phyloP scores from a whole-genome alignment of 2,113 vertebrate species.

The Grus americana region DNA sequence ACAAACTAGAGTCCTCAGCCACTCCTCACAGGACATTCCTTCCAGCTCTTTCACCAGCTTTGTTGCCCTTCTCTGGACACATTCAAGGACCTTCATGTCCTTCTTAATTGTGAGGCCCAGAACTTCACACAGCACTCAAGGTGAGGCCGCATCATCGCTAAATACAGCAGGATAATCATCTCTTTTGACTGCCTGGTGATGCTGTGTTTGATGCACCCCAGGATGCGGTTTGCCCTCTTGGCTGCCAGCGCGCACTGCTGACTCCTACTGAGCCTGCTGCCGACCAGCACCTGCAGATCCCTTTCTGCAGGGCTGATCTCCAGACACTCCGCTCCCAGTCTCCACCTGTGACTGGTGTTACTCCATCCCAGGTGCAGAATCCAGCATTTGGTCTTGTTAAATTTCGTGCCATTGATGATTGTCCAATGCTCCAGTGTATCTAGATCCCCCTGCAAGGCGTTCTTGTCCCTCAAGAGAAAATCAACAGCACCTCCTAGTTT shows the following conservation, averaged over 20 bases:
- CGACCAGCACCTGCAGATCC: fast-evolving
- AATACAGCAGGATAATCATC: fast-evolving
- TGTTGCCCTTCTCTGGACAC: neutral
- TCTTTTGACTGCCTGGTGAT: fast-evolving
- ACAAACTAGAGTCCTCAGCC: neutral
- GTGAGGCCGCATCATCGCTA: fast-evolving
- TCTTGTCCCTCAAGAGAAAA: neutral
- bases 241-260: no score
- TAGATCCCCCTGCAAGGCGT: neutral
- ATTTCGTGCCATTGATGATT: neutral
- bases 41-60: neutral
- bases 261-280: neutral
- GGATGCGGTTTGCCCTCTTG: no score
- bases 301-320: neutral
- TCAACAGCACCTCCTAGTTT: neutral
- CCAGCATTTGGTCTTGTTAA: neutral
- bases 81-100: fast-evolving
- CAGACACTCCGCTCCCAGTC: neutral
- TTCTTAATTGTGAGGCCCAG: neutral
- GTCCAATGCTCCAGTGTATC: neutral
- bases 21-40: fast-evolving
- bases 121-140: no score
- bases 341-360: fast-evolving
- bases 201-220: neutral
- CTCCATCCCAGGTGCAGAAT: neutral